Evolutionary conservation across 2,888 invertebrate genomes (phyloP), one percentile per base, ranked within the genome.

Genomic region (Drosophila borealis): DNA sequence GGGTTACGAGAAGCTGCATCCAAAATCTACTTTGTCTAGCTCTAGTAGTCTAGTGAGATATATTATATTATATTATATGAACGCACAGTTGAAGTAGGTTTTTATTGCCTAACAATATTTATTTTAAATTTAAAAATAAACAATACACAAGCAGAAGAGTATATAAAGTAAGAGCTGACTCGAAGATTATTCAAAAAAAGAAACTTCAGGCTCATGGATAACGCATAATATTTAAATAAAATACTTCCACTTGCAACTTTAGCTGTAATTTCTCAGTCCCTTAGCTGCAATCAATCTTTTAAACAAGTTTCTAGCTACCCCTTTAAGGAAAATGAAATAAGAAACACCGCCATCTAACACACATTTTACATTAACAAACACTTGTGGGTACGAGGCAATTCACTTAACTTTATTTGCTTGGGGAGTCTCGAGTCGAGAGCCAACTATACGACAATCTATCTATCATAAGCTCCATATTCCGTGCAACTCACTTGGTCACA

Each of bases 351-450:
- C 33, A 36, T 8, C 36, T n/a, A 45, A 72, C 57, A 62, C 49
- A 75, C 69, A 71, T 75, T 87, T 81, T 72, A 69, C 76, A 81
- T 88, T 76, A 73, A 68, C 76, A 70, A 73, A 69, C 79, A 78
- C 66, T 83, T 29, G 9, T 66, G 65, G 63, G 64, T 49, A 41
- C 66, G 65, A 73, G 68, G 69, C 69, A 78, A 73, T 79, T 85
- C 88, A 82, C 81, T 82, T 79, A 84, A 79, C 64, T 69, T 69
- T 82, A 82, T 82, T 82, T 82, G 88, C 88, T 81, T 81, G 76
- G 81, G 81, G 88, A 81, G 73, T 41, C 67, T 44, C 42, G 54
- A 51, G 53, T 42, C 59, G 29, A 68, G 53, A 49, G 62, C 44
- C 45, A 71, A 70, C 69, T 56, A 8, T 25, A 63, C 36, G 66